Percentiles rank a stretch among this genome's conserved stretches.
phyloP scores from a whole-genome alignment of 2,888 invertebrate genomes.

The Platypus cylindrus region DNA sequence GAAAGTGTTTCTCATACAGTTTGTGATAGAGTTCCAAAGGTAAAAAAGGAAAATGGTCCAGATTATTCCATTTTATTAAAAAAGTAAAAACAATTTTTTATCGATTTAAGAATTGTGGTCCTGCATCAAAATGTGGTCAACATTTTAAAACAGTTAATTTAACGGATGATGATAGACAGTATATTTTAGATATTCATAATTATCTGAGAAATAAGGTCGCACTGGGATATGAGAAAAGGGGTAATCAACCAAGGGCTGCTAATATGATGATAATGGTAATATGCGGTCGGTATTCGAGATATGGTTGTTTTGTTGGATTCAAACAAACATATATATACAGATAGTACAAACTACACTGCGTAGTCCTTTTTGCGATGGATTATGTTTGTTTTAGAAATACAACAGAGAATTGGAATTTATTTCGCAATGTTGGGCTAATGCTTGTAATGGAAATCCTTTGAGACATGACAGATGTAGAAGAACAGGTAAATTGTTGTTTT shows the following conservation, averaged over 20 bases:
- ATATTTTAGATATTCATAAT: slow-evolving; percentile 31
- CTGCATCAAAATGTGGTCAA: slow-evolving; percentile 25
- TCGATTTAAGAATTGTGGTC: slow-evolving; percentile 28
- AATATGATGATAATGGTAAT: slow-evolving; percentile 31
- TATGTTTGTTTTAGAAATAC: slow-evolving; percentile 26
- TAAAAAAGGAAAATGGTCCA: not conserved
- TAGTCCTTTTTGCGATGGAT: not conserved
- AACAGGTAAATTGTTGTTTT: slow-evolving; percentile 31
- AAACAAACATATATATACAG: too few species aligned
- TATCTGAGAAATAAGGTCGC: slow-evolving; percentile 30
- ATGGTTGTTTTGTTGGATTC: not conserved
- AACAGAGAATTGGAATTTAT: slow-evolving; percentile 30
- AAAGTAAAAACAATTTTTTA: too few species aligned
- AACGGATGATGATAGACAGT: slow-evolving; percentile 26
- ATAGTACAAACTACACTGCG: not conserved
- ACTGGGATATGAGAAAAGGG: slow-evolving; percentile 27
- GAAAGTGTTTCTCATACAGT: slow-evolving; percentile 21
- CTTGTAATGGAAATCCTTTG: slow-evolving; percentile 28
- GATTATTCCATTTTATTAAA: slow-evolving; percentile 1
- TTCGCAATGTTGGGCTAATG: slow-evolving; percentile 33
- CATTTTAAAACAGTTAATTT: slow-evolving; percentile 26
- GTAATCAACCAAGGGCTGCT: slow-evolving; percentile 28
- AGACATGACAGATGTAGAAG: slow-evolving; percentile 29
- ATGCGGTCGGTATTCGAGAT: too few species aligned
- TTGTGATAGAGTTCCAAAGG: slow-evolving; percentile 16